phyloP scores from a whole-genome alignment of 2,888 invertebrate species.

The Aphrophora alni region DNA sequence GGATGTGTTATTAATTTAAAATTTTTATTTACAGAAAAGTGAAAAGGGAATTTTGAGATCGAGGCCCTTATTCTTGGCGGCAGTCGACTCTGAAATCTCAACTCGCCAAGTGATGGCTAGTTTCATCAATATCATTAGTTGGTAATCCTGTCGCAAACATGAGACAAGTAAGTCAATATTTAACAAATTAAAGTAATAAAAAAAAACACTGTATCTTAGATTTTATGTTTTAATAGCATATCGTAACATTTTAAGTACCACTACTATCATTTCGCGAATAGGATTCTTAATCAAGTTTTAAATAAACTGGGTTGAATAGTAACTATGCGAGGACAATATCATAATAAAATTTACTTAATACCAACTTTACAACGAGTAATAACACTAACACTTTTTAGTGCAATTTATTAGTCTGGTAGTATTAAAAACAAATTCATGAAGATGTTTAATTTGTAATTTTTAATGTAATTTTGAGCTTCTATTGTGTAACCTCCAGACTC shows the following conservation, averaged over 20 bases:
- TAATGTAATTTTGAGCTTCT: too few relatives aligned
- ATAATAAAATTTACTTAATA: not conserved
- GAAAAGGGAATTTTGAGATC: not conserved
- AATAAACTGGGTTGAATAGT: too few relatives aligned
- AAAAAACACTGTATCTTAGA: too few relatives aligned
- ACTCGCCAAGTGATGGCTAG: not conserved
- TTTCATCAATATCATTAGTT: not conserved
- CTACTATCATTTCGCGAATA: too few relatives aligned
- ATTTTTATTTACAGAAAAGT: not conserved
- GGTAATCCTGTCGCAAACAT: not conserved
- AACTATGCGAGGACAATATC: not conserved
- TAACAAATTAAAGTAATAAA: too few relatives aligned
- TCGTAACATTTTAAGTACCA: too few relatives aligned
- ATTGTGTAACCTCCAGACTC: too few relatives aligned
- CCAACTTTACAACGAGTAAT: not conserved
- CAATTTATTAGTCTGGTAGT: not conserved
- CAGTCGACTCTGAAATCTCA: not conserved
- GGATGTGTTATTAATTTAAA: not conserved
- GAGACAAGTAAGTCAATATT: not conserved
- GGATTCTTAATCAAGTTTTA: too few relatives aligned
- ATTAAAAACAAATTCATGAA: not conserved
- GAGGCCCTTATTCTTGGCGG: not conserved
- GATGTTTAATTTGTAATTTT: too few relatives aligned
- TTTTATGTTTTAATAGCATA: too few relatives aligned
- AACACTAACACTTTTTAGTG: not conserved